phyloP scores from a whole-genome alignment of 2,113 vertebrate species.

The Cyanoramphus novaezelandiae region DNA sequence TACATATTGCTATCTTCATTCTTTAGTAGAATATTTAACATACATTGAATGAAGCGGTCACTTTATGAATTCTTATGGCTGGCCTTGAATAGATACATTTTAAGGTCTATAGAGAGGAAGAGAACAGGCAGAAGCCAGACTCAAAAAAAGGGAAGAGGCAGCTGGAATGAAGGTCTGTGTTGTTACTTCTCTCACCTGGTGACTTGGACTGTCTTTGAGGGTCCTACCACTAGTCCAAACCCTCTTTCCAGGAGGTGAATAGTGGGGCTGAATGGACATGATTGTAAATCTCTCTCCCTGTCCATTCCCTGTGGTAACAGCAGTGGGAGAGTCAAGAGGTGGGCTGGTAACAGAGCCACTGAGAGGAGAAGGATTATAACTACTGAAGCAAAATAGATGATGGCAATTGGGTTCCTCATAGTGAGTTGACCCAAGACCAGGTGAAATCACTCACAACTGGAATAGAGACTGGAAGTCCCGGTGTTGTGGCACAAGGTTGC shows the following conservation, averaged over 20 bases:
- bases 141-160: background rate
- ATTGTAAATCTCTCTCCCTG: background rate
- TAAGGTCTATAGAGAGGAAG: background rate
- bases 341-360: background rate
- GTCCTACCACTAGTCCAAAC: background rate
- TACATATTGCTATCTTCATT: background rate
- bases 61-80: background rate
- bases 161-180: background rate
- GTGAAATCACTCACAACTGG: background rate
- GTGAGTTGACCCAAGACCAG: background rate
- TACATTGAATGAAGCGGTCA: background rate
- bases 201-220: background rate
- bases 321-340: background rate
- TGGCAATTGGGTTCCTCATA: background rate
- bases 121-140: background rate
- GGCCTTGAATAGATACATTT: rapidly evolving
- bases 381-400: background rate
- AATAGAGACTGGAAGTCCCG: background rate
- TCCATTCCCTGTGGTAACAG: background rate
- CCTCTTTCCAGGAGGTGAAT: background rate
- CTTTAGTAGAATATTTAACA: background rate
- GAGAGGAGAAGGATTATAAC: background rate
- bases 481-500: background rate
- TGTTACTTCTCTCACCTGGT: background rate
- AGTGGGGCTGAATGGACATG: background rate